phyloP scores from a whole-genome alignment of 2,113 vertebrate species.

The Sinocyclocheilus grahami region DNA sequence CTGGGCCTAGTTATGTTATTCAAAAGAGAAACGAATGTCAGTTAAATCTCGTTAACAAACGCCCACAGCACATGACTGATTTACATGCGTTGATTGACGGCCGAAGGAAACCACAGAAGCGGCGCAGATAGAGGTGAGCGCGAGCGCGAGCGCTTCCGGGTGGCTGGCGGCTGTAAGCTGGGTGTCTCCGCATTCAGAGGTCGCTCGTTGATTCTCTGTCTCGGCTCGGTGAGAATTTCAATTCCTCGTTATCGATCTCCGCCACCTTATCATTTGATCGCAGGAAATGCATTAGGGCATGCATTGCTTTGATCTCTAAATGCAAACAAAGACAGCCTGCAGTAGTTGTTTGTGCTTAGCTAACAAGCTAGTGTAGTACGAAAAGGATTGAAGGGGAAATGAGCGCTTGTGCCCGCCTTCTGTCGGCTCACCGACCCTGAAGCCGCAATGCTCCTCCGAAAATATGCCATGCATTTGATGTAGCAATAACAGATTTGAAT shows the following conservation, averaged over 20 bases:
- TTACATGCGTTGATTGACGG: neutral
- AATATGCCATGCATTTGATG: neutral
- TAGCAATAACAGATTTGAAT: too few species aligned
- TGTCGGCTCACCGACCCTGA: neutral
- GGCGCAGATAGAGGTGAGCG: neutral
- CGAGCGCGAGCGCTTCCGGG: slow-evolving; percentile 71
- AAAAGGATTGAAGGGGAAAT: slow-evolving; percentile 13
- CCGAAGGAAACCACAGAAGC: neutral
- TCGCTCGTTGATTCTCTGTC: slow-evolving; percentile 70
- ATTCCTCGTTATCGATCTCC: neutral
- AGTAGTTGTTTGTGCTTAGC: neutral
- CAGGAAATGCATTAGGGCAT: too few species aligned
- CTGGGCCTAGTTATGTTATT: neutral
- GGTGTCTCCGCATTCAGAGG: slow-evolving; percentile 45
- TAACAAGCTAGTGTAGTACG: slow-evolving; percentile 20
- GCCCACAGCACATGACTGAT: neutral
- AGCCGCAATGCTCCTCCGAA: neutral
- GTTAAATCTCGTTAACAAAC: neutral
- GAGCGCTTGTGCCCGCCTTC: slow-evolving; percentile 16
- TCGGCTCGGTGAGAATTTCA: slow-evolving; percentile 29
- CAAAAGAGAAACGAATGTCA: neutral
- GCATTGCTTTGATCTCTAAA: neutral
- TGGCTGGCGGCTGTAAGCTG: slow-evolving; percentile 56
- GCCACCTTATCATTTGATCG: neutral
- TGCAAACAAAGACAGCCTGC: too few species aligned